Percentiles rank a stretch among this genome's conserved stretches.
Evolutionary conservation across 2,113 vertebrate species (phyloP).

Genomic region (Peromyscus leucopus): DNA sequence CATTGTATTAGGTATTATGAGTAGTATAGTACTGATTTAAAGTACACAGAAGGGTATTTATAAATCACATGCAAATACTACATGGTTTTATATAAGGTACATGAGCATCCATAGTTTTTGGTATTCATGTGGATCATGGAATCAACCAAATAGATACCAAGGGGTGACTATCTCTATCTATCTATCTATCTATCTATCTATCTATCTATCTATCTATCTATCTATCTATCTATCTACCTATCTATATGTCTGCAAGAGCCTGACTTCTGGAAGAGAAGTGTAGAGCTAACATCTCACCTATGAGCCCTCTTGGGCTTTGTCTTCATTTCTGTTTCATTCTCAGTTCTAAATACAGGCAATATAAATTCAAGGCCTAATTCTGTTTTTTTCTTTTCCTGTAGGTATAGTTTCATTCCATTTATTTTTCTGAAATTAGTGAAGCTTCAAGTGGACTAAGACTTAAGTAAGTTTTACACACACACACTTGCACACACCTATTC

Average conservation of each 20-base stretch:
- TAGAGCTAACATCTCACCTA: background rate
- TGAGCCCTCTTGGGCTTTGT: background rate
- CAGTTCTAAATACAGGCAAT: background rate
- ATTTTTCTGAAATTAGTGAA: background rate
- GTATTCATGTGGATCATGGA: background rate
- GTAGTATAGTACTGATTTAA: background rate
- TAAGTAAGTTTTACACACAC: background rate
- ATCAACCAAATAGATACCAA: background rate
- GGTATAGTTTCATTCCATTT: background rate
- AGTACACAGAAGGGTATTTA: background rate
- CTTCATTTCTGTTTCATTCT: constrained; percentile 22
- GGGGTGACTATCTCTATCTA: background rate
- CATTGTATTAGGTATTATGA: background rate
- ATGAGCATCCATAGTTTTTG: background rate
- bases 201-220: too few relatives aligned
- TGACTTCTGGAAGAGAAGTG: background rate
- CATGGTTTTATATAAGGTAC: background rate
- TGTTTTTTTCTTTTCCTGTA: background rate
- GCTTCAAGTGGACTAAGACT: background rate
- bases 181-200: too few relatives aligned
- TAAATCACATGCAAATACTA: background rate
- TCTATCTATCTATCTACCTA: too few relatives aligned
- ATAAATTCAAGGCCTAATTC: constrained; percentile 35
- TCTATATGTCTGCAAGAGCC: background rate
- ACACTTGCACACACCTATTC: too few relatives aligned